These are phyloP conservation scores for Musca domestica DNA, from an alignment of 1,140 invertebrate species.

Conservation along the genomic window DNA sequence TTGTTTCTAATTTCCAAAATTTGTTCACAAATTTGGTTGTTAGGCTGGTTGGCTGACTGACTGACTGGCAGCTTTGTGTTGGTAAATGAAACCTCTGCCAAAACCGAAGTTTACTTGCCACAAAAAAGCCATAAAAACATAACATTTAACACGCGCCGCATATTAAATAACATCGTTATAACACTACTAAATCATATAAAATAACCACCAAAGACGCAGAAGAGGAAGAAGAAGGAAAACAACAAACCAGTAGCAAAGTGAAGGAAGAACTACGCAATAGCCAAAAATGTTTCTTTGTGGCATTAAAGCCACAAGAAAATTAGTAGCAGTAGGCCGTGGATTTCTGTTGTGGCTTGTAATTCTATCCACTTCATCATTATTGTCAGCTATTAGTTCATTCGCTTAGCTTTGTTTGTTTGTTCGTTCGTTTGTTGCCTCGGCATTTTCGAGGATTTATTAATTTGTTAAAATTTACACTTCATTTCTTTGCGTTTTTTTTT, in stretches of 20 bases:
- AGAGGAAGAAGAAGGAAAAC: neutral
- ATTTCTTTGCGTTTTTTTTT: neutral
- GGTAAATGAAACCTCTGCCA: neutral
- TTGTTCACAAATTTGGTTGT: no score
- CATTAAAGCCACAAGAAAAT: no score
- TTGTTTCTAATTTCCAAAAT: no score
- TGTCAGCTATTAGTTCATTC: no score
- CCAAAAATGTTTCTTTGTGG: no score
- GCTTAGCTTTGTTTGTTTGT: no score
- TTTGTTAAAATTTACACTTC: constrained; percentile 36
- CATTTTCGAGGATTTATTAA: constrained; percentile 50
- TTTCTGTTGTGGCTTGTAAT: no score
- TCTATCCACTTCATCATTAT: no score
- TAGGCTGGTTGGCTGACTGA: no score
- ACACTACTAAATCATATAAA: constrained; percentile 2
- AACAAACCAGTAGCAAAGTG: neutral
- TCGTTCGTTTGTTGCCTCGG: constrained; percentile 23
- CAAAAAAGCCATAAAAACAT: constrained; percentile 16
- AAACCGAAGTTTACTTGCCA: neutral
- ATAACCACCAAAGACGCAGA: neutral
- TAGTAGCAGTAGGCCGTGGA: no score
- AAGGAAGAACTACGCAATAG: neutral
- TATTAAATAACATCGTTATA: constrained; percentile 16
- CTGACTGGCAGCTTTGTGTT: neutral
- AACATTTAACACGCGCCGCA: constrained; percentile 4